Base-by-base conservation (phyloP, 2,888 invertebrate species). In the Chrysolina haemoptera region DNA sequence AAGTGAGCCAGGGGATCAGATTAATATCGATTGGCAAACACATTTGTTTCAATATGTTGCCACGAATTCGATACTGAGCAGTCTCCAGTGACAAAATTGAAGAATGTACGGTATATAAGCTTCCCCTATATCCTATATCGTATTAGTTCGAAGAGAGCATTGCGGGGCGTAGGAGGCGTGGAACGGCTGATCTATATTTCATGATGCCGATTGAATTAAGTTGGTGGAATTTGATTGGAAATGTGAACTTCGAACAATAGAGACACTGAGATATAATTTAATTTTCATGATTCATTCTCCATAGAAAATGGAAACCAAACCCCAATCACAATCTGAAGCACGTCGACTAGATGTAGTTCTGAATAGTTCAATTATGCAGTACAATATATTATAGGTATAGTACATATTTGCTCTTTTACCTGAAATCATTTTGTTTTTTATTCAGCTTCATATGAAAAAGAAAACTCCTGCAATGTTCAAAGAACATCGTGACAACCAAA, bases 1-100 rank as follows among this genome's bases (percentile, higher is more conserved):
- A 53, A 62, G 55, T 43, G 50, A 68, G 55, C 35, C n/a, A 22
- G 16, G 75, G 76, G 82, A 85, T 85, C 80, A 80, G 83, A 84
- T 84, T 84, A 84, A 83, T 83, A 84, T 85, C 83, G 83, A 82
- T 76, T 82, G 79, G 82, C 82, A 84, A 84, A 84, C 83, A 84
- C 81, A 84, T 85, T 85, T 85, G 84, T 84, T 83, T 84, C 84
- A 82, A 82, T 83, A 81, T 83, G 79, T 81, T 79, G 79, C 77
- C 77, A 68, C 77, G 68, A 76, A 81, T 78, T 74, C 78, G 79
- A 79, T 79, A 76, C 79, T 46, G 70, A 76, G 75, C 66, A 74
- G 74, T 74, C 75, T 74, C 67, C 40, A 55, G 43, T 68, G 70
- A 77, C 70, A 65, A 69, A 75, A 67, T 73, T 63, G 67, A 74